Conservation (phyloP, 2,113 vertebrate species). For the Cryptoleucopteryx plumbea region DNA sequence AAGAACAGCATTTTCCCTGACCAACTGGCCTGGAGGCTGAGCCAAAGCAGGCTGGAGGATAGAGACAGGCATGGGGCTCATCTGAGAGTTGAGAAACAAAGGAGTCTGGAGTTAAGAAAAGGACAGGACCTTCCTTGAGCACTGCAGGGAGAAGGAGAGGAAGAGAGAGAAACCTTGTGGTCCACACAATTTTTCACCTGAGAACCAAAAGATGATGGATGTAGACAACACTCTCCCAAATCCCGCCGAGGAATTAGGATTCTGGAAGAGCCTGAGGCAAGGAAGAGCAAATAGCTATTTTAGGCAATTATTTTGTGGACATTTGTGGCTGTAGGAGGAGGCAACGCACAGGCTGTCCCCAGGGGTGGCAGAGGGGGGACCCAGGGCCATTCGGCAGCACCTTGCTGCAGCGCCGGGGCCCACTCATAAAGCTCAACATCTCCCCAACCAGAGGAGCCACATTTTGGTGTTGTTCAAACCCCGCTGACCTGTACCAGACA, state of each 20-base stretch:
- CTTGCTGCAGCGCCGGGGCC: accelerated
- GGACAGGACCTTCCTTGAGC: neutral
- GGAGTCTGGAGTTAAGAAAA: neutral
- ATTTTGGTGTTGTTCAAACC: neutral
- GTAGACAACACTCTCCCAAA: neutral
- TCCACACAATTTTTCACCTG: neutral
- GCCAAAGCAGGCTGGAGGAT: neutral
- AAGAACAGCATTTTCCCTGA: neutral
- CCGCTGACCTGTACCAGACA: neutral
- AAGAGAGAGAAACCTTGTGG: neutral
- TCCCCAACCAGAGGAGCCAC: neutral
- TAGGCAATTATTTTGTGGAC: neutral
- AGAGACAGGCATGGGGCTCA: neutral
- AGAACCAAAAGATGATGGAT: neutral
- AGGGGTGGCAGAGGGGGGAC: neutral
- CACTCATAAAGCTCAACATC: neutral
- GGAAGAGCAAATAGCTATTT: neutral
- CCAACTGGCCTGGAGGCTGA: neutral
- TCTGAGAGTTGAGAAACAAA: neutral
- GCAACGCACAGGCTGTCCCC: neutral
- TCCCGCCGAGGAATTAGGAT: neutral
- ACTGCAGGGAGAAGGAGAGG: neutral
- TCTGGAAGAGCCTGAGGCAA: neutral
- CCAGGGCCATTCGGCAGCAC: neutral
- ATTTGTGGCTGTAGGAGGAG: neutral